Conservation (phyloP, 2,888 invertebrate genomes). For the Gymnocheta viridis region DNA sequence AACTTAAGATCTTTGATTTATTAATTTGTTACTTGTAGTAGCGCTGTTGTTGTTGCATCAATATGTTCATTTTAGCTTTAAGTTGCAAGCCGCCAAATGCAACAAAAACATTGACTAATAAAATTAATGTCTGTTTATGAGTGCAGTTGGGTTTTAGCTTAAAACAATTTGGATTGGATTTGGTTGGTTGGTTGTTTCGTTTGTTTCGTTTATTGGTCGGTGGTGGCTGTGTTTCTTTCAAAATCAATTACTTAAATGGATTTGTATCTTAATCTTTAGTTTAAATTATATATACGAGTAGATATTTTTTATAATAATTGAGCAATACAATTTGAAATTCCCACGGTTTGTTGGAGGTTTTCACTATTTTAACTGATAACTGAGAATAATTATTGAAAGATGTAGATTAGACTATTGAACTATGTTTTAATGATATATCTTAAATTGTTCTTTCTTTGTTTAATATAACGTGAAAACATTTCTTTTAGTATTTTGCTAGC, state of each 20-base stretch:
- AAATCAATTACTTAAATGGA: slow-evolving; percentile 54
- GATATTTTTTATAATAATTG: slow-evolving; percentile 2
- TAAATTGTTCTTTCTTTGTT: no score
- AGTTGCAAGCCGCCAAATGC: slow-evolving; percentile 54
- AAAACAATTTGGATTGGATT: slow-evolving; percentile 6
- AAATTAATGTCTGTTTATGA: no score
- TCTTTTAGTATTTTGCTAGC: no score
- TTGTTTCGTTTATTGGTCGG: background rate
- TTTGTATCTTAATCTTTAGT: slow-evolving; percentile 56
- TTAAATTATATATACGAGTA: slow-evolving; percentile 8
- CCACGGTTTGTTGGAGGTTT: background rate
- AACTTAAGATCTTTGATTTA: slow-evolving; percentile 67
- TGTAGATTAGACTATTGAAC: no score
- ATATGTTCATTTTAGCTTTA: slow-evolving; percentile 35
- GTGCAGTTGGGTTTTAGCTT: slow-evolving; percentile 4
- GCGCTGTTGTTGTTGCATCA: slow-evolving; percentile 11
- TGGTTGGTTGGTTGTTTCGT: background rate
- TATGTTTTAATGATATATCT: no score
- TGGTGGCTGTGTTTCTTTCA: slow-evolving; percentile 37
- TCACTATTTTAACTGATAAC: no score
- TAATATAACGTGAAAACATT: no score
- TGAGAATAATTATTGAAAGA: no score
- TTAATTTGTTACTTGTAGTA: slow-evolving; percentile 65
- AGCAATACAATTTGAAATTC: background rate
- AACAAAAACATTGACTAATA: background rate